Percentiles rank a stretch among this genome's conserved stretches.
These are phyloP conservation scores for Bursaphelenchus okinawaensis DNA, from an alignment of 2,888 invertebrate genomes.

Conservation along the genomic window DNA sequence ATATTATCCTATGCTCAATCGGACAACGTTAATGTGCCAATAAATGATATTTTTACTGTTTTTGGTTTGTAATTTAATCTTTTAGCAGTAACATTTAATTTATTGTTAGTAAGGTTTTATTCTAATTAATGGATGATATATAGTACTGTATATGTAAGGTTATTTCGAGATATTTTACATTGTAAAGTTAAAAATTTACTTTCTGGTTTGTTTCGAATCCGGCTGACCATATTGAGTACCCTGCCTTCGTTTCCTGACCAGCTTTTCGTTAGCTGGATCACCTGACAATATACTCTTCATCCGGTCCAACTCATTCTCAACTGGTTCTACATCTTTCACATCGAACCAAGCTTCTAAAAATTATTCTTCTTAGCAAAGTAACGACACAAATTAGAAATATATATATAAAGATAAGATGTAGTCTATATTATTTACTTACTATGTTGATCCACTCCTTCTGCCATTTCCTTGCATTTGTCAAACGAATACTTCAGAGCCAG, in stretches of 20 bases:
- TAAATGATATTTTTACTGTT: no score
- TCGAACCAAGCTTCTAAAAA: not conserved
- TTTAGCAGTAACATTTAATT: no score
- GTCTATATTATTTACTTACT: no score
- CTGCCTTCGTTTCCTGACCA: not conserved
- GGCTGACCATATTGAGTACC: not conserved
- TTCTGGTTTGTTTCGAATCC: no score
- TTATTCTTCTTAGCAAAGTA: not conserved
- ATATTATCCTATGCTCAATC: not conserved
- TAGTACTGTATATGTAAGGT: no score
- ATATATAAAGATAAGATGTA: no score
- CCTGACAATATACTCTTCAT: not conserved
- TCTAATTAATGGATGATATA: no score
- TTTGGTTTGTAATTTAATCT: no score
- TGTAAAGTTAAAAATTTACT: no score
- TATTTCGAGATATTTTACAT: no score
- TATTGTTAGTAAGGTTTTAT: no score
- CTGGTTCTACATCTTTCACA: not conserved
- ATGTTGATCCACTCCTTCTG: not conserved
- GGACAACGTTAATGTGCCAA: not conserved
- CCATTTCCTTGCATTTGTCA: not conserved
- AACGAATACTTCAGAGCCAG: constrained; percentile 8
- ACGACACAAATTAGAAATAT: no score
- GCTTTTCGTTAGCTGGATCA: not conserved
- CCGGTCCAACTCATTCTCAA: not conserved